Percentiles rank a stretch among this genome's conserved stretches.
These are phyloP conservation scores for Megalops atlanticus DNA, from an alignment of 2,113 vertebrate genomes.

Conservation along the genomic window DNA sequence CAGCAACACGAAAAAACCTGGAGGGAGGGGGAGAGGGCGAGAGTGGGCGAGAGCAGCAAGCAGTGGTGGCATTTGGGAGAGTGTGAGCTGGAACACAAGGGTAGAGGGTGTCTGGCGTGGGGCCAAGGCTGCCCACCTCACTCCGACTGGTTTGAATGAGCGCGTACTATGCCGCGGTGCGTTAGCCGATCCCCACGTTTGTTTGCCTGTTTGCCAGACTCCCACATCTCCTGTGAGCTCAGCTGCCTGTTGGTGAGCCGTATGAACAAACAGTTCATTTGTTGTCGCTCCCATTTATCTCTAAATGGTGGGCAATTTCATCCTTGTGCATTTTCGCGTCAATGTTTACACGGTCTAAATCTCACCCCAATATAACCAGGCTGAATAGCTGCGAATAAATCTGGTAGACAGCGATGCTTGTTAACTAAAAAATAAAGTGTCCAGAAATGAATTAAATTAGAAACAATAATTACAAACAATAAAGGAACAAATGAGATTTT, in stretches of 20 bases:
- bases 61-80: not conserved
- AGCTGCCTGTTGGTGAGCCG: not conserved
- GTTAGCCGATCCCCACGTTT: not conserved
- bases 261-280: not conserved
- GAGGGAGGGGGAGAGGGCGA: not conserved
- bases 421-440: not conserved
- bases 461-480: no score
- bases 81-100: not conserved
- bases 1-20: not conserved
- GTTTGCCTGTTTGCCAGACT: not conserved
- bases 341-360: not conserved
- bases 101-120: not conserved
- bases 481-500: no score
- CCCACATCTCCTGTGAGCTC: not conserved
- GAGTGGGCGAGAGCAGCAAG: not conserved
- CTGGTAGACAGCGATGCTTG: not conserved
- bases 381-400: not conserved
- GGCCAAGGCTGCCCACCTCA: not conserved
- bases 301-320: not conserved
- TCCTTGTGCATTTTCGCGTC: not conserved
- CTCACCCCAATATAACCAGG: not conserved
- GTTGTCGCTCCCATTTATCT: not conserved
- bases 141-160: not conserved
- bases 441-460: no score
- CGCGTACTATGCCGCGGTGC: not conserved